phyloP scores from a whole-genome alignment of 2,797 vertebrate species.

The Tiaroga cobitis region DNA sequence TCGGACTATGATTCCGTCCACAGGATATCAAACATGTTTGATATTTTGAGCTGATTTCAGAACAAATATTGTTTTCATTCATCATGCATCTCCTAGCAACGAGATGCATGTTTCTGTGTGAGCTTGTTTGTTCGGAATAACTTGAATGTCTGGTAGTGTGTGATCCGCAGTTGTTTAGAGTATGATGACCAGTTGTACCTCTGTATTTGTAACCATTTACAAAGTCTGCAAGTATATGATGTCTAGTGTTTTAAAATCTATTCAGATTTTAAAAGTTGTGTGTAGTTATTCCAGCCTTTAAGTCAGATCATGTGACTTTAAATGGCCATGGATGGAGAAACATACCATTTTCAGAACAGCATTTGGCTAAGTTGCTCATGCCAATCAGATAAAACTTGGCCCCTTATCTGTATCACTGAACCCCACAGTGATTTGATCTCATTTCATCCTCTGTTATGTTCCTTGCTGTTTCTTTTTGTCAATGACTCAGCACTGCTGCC shows the following conservation, averaged over 20 bases:
- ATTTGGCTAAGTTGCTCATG: no score
- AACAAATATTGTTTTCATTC: not conserved
- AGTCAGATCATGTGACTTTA: not conserved
- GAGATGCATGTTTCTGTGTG: not conserved
- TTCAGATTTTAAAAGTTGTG: not conserved
- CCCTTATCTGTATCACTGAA: not conserved
- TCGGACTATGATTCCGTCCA: not conserved
- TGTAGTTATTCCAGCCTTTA: not conserved
- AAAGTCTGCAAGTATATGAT: not conserved
- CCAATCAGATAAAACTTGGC: not conserved
- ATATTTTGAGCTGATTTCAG: not conserved
- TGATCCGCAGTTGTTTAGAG: not conserved
- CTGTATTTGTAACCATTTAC: not conserved
- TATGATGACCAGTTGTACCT: not conserved
- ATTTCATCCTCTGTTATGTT: constrained; percentile 6
- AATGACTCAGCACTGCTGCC: constrained; percentile 6
- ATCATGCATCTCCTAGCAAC: not conserved
- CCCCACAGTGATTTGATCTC: not conserved
- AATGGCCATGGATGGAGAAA: not conserved
- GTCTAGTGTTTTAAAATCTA: not conserved
- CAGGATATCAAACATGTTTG: not conserved
- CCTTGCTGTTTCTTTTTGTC: constrained; percentile 10
- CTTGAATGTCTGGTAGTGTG: not conserved
- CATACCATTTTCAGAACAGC: not conserved
- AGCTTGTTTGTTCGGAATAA: not conserved